Percentiles rank a stretch among this genome's conserved stretches.
These are phyloP conservation scores for Glossophaga mutica DNA, from an alignment of 2,797 vertebrate species.

Conservation along the genomic window DNA sequence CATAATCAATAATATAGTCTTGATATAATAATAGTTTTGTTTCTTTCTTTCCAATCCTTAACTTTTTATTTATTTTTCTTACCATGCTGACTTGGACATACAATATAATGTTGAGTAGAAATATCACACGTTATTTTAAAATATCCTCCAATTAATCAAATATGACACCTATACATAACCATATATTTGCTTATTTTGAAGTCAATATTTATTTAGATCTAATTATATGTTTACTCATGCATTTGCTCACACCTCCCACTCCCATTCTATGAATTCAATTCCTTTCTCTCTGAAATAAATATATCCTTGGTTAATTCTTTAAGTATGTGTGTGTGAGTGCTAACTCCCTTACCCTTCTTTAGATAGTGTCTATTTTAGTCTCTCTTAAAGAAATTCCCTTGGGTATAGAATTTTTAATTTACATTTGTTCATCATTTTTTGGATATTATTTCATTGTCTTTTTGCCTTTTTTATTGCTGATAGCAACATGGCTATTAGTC, in stretches of 20 bases:
- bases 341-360: not conserved
- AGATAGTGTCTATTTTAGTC: not conserved
- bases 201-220: not conserved
- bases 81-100: not conserved
- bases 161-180: not conserved
- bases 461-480: not conserved
- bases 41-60: not conserved
- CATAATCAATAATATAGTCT: not conserved
- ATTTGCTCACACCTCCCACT: not conserved
- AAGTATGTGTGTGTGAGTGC: not conserved
- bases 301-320: not conserved
- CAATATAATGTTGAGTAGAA: not conserved
- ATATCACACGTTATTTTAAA: not conserved
- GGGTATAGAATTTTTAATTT: not conserved
- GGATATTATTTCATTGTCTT: not conserved
- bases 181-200: not conserved
- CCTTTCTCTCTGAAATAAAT: not conserved
- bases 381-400: not conserved
- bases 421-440: not conserved
- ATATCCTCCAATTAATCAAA: not conserved
- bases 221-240: not conserved
- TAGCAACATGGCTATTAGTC: not conserved
- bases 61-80: not conserved
- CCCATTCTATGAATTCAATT: not conserved
- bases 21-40: not conserved